Conservation (phyloP, 1,140 invertebrate species). For the Drosophila melanogaster region DNA sequence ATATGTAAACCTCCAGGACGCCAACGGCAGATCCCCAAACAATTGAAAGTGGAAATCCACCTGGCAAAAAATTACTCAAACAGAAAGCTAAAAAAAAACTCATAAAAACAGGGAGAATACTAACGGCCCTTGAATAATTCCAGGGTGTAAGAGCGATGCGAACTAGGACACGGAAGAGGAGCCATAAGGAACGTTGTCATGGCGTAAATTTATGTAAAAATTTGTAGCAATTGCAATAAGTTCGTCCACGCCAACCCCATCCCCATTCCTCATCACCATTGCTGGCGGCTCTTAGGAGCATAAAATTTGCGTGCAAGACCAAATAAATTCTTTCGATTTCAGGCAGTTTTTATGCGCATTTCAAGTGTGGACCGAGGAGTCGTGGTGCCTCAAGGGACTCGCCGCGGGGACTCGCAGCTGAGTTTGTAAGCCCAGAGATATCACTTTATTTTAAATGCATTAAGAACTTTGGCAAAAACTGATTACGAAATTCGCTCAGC, state of each 20-base stretch:
- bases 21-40: constrained; percentile 68
- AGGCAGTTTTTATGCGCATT: constrained; percentile 58
- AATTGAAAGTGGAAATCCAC: constrained; percentile 83
- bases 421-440: constrained; percentile 19
- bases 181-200: constrained; percentile 35
- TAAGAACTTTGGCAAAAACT: constrained; percentile 70
- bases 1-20: constrained; percentile 73
- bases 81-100: constrained; percentile 56
- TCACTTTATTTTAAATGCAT: constrained; percentile 67
- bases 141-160: constrained; percentile 7
- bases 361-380: constrained; percentile 29
- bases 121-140: constrained; percentile 66
- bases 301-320: constrained; percentile 58
- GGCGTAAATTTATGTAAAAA: constrained; percentile 81
- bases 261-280: constrained; percentile 10
- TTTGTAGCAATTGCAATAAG: constrained; percentile 80
- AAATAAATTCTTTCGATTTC: constrained; percentile 61
- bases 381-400: background rate
- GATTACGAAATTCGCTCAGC: constrained; percentile 57
- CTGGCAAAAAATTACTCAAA: constrained; percentile 66
- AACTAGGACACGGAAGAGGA: constrained; percentile 14
- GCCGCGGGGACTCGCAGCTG: background rate
- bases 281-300: constrained; percentile 27
- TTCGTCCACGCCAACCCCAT: constrained; percentile 7
- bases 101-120: constrained; percentile 66